These are phyloP conservation scores for Molossus alvarezi DNA, from an alignment of 2,797 vertebrate genomes.

Conservation along the genomic window DNA sequence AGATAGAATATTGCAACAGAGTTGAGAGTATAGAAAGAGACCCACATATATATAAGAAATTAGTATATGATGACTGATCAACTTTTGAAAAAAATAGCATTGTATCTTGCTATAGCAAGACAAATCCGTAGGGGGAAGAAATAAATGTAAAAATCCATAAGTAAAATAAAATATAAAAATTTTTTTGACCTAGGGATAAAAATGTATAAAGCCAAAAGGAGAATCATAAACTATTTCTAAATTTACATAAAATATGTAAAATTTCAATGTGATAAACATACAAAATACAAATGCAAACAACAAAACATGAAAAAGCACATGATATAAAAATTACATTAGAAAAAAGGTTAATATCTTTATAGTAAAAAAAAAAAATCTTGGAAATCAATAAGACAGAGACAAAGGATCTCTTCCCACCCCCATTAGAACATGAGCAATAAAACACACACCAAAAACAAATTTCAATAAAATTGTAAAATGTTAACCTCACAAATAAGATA, in stretches of 20 bases:
- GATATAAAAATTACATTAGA: constrained; percentile 21
- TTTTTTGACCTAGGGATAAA: constrained; percentile 3
- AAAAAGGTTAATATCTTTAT: not conserved
- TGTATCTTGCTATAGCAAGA: not conserved
- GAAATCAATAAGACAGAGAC: constrained; percentile 55
- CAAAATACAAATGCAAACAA: constrained; percentile 41
- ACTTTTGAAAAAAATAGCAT: not conserved
- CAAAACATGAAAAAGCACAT: not conserved
- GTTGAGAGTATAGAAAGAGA: not conserved
- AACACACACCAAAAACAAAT: constrained; percentile 11
- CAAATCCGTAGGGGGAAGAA: not conserved
- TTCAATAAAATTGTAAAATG: constrained; percentile 4
- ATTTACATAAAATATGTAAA: constrained; percentile 50
- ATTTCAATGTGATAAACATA: not conserved
- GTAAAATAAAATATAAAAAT: constrained; percentile 26
- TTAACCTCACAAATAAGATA: constrained; percentile 2
- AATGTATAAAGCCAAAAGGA: constrained; percentile 19
- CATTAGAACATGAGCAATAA: not conserved
- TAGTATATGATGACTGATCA: not conserved
- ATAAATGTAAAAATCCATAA: not conserved
- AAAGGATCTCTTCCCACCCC: not conserved
- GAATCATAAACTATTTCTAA: constrained; percentile 42
- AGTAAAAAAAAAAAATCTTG: not conserved
- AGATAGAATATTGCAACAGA: not conserved
- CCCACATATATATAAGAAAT: not conserved